These are phyloP conservation scores for Choloepus didactylus DNA, from an alignment of 2,797 vertebrate genomes.

Conservation along the genomic window DNA sequence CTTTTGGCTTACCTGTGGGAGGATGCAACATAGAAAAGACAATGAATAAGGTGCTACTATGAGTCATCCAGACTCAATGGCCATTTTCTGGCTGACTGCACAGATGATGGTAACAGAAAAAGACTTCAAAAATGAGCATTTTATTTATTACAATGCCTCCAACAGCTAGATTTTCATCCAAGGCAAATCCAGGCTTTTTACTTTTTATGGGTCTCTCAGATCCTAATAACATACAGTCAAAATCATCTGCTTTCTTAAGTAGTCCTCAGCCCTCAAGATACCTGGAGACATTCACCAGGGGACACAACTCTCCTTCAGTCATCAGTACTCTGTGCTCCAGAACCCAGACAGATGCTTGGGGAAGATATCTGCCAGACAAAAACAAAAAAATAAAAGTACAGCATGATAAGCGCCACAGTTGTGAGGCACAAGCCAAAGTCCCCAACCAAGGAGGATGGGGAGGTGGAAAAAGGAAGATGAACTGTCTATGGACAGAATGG, in stretches of 20 bases:
- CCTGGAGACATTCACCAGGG: neutral
- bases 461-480: neutral
- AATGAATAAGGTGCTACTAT: fast-evolving
- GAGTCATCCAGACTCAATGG: neutral
- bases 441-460: too few species aligned
- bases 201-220: neutral
- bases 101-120: neutral
- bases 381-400: too few species aligned
- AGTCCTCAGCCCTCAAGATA: neutral
- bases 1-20: neutral
- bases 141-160: neutral
- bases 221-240: neutral
- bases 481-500: fast-evolving
- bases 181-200: neutral
- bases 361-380: neutral
- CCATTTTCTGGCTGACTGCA: neutral
- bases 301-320: neutral
- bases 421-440: too few species aligned
- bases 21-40: neutral
- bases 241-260: neutral
- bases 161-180: neutral
- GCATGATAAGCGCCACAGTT: fast-evolving
- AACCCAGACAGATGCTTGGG: fast-evolving
- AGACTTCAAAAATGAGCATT: neutral
- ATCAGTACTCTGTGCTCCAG: neutral